These are phyloP conservation scores for Drosophila silvestris DNA, from an alignment of 2,888 invertebrate species.

Conservation along the genomic window DNA sequence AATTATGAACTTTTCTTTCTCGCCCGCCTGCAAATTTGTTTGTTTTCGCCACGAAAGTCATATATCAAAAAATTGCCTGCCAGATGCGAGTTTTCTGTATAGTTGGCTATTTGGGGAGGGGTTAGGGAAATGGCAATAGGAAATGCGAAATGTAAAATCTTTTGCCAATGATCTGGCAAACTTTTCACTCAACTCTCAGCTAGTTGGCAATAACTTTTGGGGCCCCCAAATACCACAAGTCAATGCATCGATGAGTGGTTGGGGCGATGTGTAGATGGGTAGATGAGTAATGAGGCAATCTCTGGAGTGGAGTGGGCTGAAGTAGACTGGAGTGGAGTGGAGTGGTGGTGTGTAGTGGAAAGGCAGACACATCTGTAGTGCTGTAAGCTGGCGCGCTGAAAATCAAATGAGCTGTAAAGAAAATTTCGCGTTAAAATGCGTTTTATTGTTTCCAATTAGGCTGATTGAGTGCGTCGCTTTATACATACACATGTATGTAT, in stretches of 20 bases:
- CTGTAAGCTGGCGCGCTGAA: constrained; percentile 35
- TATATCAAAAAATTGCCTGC: constrained; percentile 62
- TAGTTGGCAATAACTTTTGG: constrained; percentile 39
- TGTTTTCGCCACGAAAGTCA: constrained; percentile 68
- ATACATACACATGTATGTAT: neutral
- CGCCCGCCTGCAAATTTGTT: constrained; percentile 72
- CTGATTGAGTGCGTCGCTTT: constrained; percentile 65
- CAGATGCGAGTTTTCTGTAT: constrained; percentile 38
- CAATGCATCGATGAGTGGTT: constrained; percentile 24
- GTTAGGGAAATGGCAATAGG: constrained; percentile 21
- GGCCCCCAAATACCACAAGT: constrained; percentile 19
- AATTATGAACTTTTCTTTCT: constrained; percentile 80
- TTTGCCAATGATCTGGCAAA: constrained; percentile 48
- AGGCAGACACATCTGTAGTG: constrained; percentile 28
- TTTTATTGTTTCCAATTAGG: constrained; percentile 78
- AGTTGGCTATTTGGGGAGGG: constrained; percentile 2
- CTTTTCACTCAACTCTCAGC: constrained; percentile 26
- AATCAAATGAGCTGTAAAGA: constrained; percentile 75
- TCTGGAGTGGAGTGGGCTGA: constrained; percentile 6
- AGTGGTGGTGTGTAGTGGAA: neutral
- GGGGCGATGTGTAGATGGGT: constrained; percentile 16
- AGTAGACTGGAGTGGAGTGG: neutral
- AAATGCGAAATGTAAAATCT: constrained; percentile 48
- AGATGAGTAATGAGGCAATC: constrained; percentile 53
- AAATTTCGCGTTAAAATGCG: constrained; percentile 76